phyloP scores from a whole-genome alignment of 2,888 invertebrate genomes.

The Uropetala carovei region DNA sequence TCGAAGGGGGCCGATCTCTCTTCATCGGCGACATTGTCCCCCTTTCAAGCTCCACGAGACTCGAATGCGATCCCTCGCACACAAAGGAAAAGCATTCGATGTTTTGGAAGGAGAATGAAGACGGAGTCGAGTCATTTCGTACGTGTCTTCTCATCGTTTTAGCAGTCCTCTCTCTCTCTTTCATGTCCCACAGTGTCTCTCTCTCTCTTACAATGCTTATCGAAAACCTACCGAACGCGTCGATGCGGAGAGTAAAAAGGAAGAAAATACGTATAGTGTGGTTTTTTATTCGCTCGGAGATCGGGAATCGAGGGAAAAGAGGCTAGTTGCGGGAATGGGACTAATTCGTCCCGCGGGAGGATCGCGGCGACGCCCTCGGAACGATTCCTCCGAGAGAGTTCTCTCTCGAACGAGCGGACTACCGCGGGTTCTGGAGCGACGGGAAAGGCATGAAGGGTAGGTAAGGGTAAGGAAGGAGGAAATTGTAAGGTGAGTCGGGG shows the following conservation, averaged over 20 bases:
- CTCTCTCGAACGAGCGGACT: background rate
- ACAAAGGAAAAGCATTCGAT: background rate
- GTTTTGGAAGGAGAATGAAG: constrained; percentile 57
- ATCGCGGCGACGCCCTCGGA: background rate
- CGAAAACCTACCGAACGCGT: constrained; percentile 17
- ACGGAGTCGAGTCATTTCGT: constrained; percentile 62
- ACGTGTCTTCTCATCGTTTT: constrained; percentile 31
- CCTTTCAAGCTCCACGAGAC: background rate
- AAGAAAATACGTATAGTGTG: constrained; percentile 62
- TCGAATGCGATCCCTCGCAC: background rate
- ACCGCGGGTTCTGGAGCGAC: constrained; percentile 54
- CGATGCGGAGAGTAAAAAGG: constrained; percentile 53
- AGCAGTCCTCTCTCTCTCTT: constrained; percentile 51
- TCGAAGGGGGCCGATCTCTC: no score
- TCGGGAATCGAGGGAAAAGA: constrained; percentile 13
- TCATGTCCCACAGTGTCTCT: constrained; percentile 53
- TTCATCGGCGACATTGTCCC: background rate
- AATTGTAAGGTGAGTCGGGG: constrained; percentile 56
- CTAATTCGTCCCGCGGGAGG: background rate
- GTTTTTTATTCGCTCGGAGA: constrained; percentile 43
- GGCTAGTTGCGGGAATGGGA: background rate
- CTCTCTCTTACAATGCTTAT: constrained; percentile 23
- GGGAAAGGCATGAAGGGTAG: constrained; percentile 57
- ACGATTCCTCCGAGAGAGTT: background rate
- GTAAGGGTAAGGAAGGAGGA: constrained; percentile 51